These are phyloP conservation scores for Leucophenga varia DNA, from an alignment of 1,140 invertebrate genomes.

Conservation along the genomic window DNA sequence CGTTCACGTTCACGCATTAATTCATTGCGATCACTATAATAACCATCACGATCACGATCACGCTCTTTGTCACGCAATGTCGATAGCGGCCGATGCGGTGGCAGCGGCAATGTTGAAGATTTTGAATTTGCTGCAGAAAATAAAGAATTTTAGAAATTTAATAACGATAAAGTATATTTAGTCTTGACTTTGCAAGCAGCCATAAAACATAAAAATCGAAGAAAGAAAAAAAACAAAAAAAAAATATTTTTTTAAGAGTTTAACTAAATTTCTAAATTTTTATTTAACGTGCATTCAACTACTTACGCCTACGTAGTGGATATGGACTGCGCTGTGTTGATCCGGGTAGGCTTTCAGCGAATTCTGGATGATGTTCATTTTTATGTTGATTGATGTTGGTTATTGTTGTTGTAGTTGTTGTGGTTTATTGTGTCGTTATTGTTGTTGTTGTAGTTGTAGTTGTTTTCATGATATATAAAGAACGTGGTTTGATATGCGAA, in stretches of 20 bases:
- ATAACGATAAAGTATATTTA: too few species aligned
- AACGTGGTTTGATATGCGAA: conserved; percentile 19
- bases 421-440: conserved; percentile 10
- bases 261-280: conserved; percentile 21
- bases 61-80: conserved; percentile 51
- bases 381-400: conserved; percentile 13
- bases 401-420: conserved; percentile 12
- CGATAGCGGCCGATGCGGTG: conserved; percentile 62
- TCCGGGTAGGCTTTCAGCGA: conserved; percentile 79
- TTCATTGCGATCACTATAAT: conserved; percentile 84
- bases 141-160: conserved; percentile 1
- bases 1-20: conserved; percentile 67
- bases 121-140: conserved; percentile 60
- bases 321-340: conserved; percentile 81
- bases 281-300: conserved; percentile 36
- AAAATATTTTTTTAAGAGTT: background rate
- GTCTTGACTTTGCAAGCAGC: conserved; percentile 6
- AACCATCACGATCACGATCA: conserved; percentile 68
- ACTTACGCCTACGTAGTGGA: conserved; percentile 78
- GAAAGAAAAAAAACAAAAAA: conserved; percentile 11
- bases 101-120: conserved; percentile 75
- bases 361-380: conserved; percentile 63
- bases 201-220: conserved; percentile 3
- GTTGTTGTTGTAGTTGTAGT: conserved; percentile 21
- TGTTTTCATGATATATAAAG: too few species aligned